phyloP scores from a whole-genome alignment of 2,797 vertebrate genomes.

The Coreius guichenoti region DNA sequence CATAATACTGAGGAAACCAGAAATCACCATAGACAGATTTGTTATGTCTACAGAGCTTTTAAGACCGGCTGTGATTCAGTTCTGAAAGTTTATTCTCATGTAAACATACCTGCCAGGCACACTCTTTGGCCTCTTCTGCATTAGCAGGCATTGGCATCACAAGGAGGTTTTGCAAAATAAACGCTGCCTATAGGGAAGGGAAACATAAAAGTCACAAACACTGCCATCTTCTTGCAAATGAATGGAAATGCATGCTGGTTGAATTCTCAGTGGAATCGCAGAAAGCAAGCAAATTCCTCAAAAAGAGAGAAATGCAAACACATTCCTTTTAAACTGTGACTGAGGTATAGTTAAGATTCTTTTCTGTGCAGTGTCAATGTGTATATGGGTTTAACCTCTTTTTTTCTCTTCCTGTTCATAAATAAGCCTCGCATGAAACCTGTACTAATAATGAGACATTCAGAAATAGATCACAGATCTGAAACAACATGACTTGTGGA shows the following conservation, averaged over 20 bases:
- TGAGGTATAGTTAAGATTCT: not conserved
- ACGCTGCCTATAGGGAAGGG: slow-evolving; percentile 83
- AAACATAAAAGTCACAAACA: slow-evolving; percentile 75
- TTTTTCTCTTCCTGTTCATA: not conserved
- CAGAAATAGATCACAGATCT: not conserved
- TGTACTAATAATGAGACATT: not conserved
- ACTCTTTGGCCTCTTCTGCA: slow-evolving; percentile 83
- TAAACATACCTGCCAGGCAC: slow-evolving; percentile 89
- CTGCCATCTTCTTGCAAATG: slow-evolving; percentile 81
- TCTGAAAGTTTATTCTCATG: slow-evolving; percentile 57
- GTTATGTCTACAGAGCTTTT: slow-evolving; percentile 32
- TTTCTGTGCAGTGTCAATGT: not conserved
- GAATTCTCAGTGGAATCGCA: slow-evolving; percentile 11
- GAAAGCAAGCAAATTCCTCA: not conserved
- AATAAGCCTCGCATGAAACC: not conserved
- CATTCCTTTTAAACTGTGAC: not conserved
- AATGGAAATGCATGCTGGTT: slow-evolving; percentile 67
- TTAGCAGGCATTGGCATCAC: slow-evolving; percentile 90
- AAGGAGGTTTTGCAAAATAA: slow-evolving; percentile 96
- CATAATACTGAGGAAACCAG: not conserved
- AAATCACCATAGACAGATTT: slow-evolving; percentile 11
- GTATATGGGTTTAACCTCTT: not conserved
- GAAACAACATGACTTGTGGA: not conserved
- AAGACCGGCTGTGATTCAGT: slow-evolving; percentile 18
- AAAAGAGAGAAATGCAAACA: not conserved